phyloP scores from a whole-genome alignment of 2,888 invertebrate species.

The Phasia obesa region DNA sequence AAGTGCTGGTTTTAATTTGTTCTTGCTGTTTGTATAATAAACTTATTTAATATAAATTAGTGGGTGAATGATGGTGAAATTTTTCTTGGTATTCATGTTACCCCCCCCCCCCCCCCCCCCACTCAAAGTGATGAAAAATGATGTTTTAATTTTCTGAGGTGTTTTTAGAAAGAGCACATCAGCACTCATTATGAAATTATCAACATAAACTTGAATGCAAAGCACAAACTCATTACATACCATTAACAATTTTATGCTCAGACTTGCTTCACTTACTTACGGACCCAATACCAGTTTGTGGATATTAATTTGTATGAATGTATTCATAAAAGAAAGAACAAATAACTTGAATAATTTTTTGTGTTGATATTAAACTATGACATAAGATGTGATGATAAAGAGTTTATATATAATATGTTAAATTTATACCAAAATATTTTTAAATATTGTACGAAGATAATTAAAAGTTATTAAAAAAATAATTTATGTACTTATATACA shows the following conservation, averaged over 20 bases:
- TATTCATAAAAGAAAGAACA: conserved; percentile 54
- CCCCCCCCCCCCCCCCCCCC: too few relatives aligned
- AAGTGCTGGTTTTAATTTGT: not conserved
- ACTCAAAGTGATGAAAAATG: conserved; percentile 16
- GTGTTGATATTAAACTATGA: conserved; percentile 17
- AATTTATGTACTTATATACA: too few relatives aligned
- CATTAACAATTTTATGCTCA: conserved; percentile 14
- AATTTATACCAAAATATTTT: not conserved
- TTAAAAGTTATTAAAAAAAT: too few relatives aligned
- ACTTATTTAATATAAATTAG: conserved; percentile 47
- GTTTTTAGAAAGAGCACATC: not conserved
- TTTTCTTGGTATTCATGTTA: not conserved
- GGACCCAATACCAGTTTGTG: not conserved
- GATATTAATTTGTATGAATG: conserved; percentile 46
- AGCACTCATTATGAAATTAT: not conserved
- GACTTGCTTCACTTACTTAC: not conserved
- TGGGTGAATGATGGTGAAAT: conserved; percentile 14
- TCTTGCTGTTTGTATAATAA: conserved; percentile 34
- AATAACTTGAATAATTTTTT: conserved; percentile 36
- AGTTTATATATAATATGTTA: not conserved
- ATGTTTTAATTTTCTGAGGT: conserved; percentile 37
- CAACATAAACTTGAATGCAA: not conserved
- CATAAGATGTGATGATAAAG: not conserved
- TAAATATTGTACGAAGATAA: too few relatives aligned
- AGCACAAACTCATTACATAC: conserved; percentile 48